Evolutionary conservation across 2,888 invertebrate genomes (phyloP), one percentile per base, ranked within the genome.

Genomic region (Allophyes oxyacanthae): DNA sequence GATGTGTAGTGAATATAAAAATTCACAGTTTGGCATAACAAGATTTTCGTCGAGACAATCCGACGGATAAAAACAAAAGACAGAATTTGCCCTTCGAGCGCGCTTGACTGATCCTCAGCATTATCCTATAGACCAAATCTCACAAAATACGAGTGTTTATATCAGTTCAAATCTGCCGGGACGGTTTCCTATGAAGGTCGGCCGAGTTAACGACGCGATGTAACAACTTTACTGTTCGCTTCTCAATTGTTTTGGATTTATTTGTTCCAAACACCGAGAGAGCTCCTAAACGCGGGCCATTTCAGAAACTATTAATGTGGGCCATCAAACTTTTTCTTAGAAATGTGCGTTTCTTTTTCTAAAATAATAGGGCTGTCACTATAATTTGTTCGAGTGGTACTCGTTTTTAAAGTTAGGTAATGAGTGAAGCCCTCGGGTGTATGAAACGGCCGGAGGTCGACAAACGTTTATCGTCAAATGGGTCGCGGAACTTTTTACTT

Each of bases 51-150:
- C 58, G 68, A 73, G 75, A 55, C 77, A 77, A 82, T 79, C 71
- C 68, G 58, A 66, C 71, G 85, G 84, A 85, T 85, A 81, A 83
- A 84, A 84, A 88, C 86, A 87, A 86, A 86, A 81, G 82, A 83
- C 80, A 77, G 84, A 87, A 86, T 88, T 89, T 81, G 82, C 82
- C 81, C 81, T 79, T 72, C 75, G 68, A 84, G 77, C 77, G 75
- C 81, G 83, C 83, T 79, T 82, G 83, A 82, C 82, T 89, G 88
- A 89, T 87, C 86, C 86, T 70, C 75, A 58, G 77, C 77, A 83
- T 83, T 83, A 87, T 85, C 83, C 83, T 80, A 76, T 76, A 64
- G 69, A 69, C 63, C 72, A 79, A 80, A 84, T 83, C 84, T 82
- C 77, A 68, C 76, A 77, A 84, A 84, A 81, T 84, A 81, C 78